phyloP scores from a whole-genome alignment of 2,113 vertebrate genomes.

The Rallus limicola region DNA sequence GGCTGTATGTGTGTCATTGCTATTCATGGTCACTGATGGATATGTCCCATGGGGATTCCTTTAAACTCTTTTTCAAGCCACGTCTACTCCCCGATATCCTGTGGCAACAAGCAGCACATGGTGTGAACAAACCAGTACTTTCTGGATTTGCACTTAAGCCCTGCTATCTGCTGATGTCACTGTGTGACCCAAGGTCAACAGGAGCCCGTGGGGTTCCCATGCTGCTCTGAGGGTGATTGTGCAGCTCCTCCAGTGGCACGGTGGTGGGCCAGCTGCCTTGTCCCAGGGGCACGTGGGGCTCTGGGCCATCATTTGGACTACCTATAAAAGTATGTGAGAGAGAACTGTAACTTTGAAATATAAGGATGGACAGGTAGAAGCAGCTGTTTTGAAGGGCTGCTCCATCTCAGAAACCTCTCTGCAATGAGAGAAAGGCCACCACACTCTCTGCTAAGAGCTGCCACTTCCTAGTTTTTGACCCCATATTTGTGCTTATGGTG shows the following conservation, averaged over 20 bases:
- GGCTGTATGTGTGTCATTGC: not conserved
- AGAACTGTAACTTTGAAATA: not conserved
- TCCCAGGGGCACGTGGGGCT: not conserved
- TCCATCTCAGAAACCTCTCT: not conserved
- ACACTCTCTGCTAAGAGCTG: not conserved
- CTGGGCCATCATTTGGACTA: not conserved
- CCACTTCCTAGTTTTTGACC: not conserved
- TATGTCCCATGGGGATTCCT: not conserved
- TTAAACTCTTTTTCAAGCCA: not conserved
- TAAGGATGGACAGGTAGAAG: not conserved
- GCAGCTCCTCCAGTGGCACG: not conserved
- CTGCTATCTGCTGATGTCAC: not conserved
- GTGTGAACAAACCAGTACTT: not conserved
- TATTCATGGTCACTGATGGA: not conserved
- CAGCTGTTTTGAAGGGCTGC: not conserved
- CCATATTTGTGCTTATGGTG: not conserved
- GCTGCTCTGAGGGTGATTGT: not conserved
- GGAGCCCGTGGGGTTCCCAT: accelerated
- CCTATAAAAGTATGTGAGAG: not conserved
- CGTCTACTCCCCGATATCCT: not conserved
- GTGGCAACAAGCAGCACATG: not conserved
- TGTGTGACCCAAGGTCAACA: not conserved
- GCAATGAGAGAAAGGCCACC: not conserved
- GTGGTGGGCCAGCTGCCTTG: not conserved
- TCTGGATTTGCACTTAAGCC: not conserved